phyloP scores from a whole-genome alignment of 2,113 vertebrate genomes.

The Pachycephala philippinensis region DNA sequence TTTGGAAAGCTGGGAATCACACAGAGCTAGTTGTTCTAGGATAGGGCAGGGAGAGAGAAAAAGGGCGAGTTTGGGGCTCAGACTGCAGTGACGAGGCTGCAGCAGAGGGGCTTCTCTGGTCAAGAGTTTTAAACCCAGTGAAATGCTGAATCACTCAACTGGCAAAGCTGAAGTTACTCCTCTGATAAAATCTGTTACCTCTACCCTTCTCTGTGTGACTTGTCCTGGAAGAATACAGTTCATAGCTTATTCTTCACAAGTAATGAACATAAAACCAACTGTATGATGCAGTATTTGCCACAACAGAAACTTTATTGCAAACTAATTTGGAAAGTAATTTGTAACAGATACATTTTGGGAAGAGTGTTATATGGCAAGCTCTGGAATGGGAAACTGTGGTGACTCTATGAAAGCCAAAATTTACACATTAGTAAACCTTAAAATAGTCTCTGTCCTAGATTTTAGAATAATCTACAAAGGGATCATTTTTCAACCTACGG shows the following conservation, averaged over 20 bases:
- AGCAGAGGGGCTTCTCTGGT: neutral
- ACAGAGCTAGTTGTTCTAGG: neutral
- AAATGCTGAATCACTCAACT: neutral
- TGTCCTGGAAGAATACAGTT: neutral
- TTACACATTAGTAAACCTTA: constrained; percentile 5
- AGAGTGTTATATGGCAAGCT: neutral
- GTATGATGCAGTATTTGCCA: neutral
- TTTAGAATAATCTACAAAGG: constrained; percentile 42
- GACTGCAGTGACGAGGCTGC: neutral
- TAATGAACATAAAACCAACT: neutral
- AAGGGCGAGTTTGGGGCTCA: neutral
- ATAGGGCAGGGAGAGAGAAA: neutral
- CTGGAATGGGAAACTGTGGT: neutral
- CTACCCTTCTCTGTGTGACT: neutral
- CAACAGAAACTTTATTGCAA: neutral
- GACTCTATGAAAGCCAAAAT: neutral
- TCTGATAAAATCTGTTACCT: neutral
- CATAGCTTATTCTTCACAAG: neutral
- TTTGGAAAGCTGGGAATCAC: neutral
- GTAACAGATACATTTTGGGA: neutral
- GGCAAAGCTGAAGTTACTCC: neutral
- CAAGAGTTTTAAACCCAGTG: neutral
- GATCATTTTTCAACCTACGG: constrained; percentile 21
- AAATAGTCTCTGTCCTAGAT: constrained; percentile 12
- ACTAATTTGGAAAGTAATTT: constrained; percentile 1